Base-by-base conservation (phyloP, 2,888 invertebrate species). In the Callimorpha dominula region DNA sequence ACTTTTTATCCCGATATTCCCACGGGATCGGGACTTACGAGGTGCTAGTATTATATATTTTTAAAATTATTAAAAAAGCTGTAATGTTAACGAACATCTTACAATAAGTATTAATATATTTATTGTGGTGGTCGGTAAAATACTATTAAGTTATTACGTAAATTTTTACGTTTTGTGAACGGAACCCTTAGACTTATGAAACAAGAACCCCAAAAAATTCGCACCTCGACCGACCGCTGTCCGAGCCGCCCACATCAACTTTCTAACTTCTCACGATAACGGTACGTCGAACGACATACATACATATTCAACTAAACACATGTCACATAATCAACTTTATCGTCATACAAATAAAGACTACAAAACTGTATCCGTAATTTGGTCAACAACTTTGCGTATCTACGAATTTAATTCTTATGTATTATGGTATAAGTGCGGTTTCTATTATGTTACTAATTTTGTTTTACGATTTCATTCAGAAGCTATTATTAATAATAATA, bases 261-360 rank as follows among this genome's bases (percentile, higher is more conserved):
- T 85, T 85, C 85, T 80, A 81, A 85, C 72, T 68, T 66, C 68
- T 77, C 78, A 77, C 72, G 12, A 64, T 84, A 85, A 85, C 85
- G 83, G 85, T 85, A 64, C n/a, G n/a, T n/a, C n/a, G n/a, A n/a
- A n/a, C 60, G 74, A 74, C 78, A 84, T 83, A 85, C 82, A 84
- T 71, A 85, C 78, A 80, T 84, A 75, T 63, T 17, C 43, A 49
- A 60, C 9, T 42, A 68, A 43, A 65, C 15, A 75, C 68, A 62
- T 70, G 67, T 40, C 52, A 60, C 8, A 82, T 76, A 71, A 76
- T 67, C 68, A 70, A 72, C 77, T 76, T 80, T 80, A 80, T 63
- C 1, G 0, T 1, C 7, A 65, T 63, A 50, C 0, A 0, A 2
- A 72, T 72, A 81, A 77, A 76, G 71, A 42, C 63, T 52, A 74